Base-by-base conservation (phyloP, 2,797 vertebrate species). In the Sebastes steindachneri region DNA sequence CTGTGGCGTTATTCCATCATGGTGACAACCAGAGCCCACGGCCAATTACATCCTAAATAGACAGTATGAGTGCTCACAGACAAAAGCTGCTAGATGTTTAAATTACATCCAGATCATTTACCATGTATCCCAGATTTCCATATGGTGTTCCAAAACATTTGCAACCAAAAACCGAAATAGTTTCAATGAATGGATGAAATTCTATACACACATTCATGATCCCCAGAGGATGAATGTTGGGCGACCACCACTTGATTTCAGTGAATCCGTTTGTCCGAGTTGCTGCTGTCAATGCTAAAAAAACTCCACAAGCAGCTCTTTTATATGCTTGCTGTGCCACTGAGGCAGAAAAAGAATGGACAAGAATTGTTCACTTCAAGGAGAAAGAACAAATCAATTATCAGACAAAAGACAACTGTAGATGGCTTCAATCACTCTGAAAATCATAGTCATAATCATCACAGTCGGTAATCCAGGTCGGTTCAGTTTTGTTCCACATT, bases 1-100 rank as follows among this genome's bases (percentile, higher is more conserved):
- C 62, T 79, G 66, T 67, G 55, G 31, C 33, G 51, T 78, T 68
- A 73, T 51, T 77, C 45, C 28, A 53, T 79, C 60, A 64, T 21
- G 19, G 54, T 54, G 72, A 77, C 78, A 48, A 73, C 37, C 53
- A 37, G 9, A 5, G 26, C 60, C 23, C 33, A 73, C 1, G 14
- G 37, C 12, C 55, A 76, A 48, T 76, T 62, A 73, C 33, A 68
- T 51, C 19, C 51, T 51, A 65, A 45, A 57, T 5, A 54, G 53
- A 71, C 59, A 73, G 66, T 2, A 71, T 54, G 23, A 65, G 9
- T 1, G 19, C 21, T 65, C 60, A 80, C 2, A 12, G 64, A 68
- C n/a, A 55, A 26, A 76, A 78, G 57, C 55, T 71, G 71, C 21
- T 54, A 7, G 3, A 29, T 59, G 45, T 57, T 60, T 3, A 54